Evolutionary conservation across 2,888 invertebrate species (phyloP), one percentile per base, ranked within the genome.

Genomic region (Gymnoscelis rufifasciata): DNA sequence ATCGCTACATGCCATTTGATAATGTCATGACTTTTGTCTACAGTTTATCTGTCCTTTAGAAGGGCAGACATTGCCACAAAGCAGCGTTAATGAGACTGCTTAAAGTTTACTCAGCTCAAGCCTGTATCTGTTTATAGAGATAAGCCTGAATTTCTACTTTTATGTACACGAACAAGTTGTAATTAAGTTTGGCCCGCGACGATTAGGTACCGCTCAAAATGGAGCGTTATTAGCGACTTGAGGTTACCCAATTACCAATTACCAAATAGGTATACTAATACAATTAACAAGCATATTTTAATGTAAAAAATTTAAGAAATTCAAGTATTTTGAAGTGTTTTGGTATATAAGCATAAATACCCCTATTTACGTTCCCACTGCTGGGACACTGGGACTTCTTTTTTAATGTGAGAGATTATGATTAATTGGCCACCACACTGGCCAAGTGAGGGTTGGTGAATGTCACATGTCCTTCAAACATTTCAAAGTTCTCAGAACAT

Each of bases 71-170:
- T 54, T 51, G 46, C 54, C 56, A 37, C 52, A 57, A 52, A 45
- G 51, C 54, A 45, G 51, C 48, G 54, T 47, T 54, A 57, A 54
- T 52, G 51, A 52, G 47, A 43, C 38, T 51, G 51, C 45, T 54
- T 43, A 52, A 57, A 57, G 54, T 57, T 54, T 52, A 31, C 44
- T 45, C 43, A n/a, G 14, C 14, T 49, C 35, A 41, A 43, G 43
- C 24, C 15, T 45, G 52, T 54, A 43, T 35, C 48, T 54, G 54
- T 52, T 52, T 54, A 33, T 48, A 33, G 27, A 42, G 54, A 57
- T 57, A 54, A 57, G 43, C 23, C 29, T 28, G 12, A 12, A 27
- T 46, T 41, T 40, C 37, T 33, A 29, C 26, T 33, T 38, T 37
- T 19, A 38, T 15, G 27, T 19, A 19, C 11, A 38, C 15, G 28